Evolutionary conservation across 1,140 invertebrate species (phyloP), one percentile per base, ranked within the genome.

Genomic region (Leptinotarsa defecta): DNA sequence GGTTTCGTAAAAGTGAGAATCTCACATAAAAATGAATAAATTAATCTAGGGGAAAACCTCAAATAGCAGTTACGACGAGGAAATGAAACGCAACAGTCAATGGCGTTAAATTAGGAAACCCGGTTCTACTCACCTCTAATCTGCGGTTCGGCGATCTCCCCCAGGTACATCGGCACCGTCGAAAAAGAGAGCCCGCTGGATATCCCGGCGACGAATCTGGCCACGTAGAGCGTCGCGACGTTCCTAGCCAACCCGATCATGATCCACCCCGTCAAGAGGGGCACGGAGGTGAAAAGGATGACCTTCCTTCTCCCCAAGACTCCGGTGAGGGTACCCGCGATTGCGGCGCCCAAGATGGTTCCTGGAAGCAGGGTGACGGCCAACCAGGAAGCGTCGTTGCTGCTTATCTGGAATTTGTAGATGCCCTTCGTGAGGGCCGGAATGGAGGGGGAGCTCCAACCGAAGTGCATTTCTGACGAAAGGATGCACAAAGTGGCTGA

Each of bases 271-370:
- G 90, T 75, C 24, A 91, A 86, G 77, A 91, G 89, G 0, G 91
- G 91, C 1, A 92, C 69, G 0, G 89, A 86, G 0, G 90, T 87
- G 1, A 90, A 76, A 0, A 92, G 82, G 0, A 95, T 88, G 0
- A 92, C 90, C 52, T 85, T 86, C 85, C 93, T 94, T 19, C 92
- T 87, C 8, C 94, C 94, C 68, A 91, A 83, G 65, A 84, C 86
- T 78, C 89, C 89, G 4, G 86, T 80, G 1, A 88, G 68, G 15
- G 80, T 83, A 19, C 86, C 86, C n/a, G 85, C 86, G 3, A 87
- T 63, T 67, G 88, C 85, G 0, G 88, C 86, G 1, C 88, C 88
- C 17, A 86, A 79, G 83, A 87, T 86, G 0, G 87, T 87, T 1
- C 87, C 87, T 48, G 88, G 67, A 52, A 82, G 71, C 13, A 81